Percentiles rank a stretch among this genome's conserved stretches.
Conservation (phyloP, 2,797 vertebrate species). For the Phylloscopus collybita region DNA sequence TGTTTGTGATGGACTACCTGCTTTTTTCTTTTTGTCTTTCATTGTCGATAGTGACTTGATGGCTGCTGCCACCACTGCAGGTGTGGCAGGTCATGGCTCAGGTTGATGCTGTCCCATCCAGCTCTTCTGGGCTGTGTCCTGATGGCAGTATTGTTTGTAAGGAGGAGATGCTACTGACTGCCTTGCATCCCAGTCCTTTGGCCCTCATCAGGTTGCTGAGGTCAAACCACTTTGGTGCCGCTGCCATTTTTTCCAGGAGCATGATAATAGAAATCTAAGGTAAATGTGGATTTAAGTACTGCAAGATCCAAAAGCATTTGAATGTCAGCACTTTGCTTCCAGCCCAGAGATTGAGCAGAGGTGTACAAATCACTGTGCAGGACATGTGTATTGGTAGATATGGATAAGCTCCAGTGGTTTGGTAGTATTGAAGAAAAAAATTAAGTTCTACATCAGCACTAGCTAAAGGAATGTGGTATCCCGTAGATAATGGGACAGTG, state of each 20-base stretch:
- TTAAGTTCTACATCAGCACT: background rate
- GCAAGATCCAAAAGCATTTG: background rate
- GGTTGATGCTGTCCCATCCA: background rate
- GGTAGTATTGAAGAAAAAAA: background rate
- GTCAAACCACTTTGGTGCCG: rapidly evolving
- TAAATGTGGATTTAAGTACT: background rate
- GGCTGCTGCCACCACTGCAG: background rate
- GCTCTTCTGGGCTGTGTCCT: rapidly evolving
- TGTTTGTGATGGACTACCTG: background rate
- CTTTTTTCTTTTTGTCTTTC: background rate
- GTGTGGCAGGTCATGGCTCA: background rate
- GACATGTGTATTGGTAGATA: background rate
- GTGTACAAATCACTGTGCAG: background rate
- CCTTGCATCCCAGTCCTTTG: background rate
- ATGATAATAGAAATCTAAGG: background rate
- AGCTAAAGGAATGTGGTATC: background rate
- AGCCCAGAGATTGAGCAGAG: background rate
- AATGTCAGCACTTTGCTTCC: background rate
- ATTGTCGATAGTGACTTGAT: background rate
- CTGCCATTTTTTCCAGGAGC: background rate
- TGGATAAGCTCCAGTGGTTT: background rate
- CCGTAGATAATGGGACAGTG: background rate
- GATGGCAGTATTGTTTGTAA: background rate
- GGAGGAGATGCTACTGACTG: background rate
- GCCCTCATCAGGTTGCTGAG: background rate